Evolutionary conservation across 2,797 vertebrate genomes (phyloP).

Genomic region (Eulemur rubriventer): DNA sequence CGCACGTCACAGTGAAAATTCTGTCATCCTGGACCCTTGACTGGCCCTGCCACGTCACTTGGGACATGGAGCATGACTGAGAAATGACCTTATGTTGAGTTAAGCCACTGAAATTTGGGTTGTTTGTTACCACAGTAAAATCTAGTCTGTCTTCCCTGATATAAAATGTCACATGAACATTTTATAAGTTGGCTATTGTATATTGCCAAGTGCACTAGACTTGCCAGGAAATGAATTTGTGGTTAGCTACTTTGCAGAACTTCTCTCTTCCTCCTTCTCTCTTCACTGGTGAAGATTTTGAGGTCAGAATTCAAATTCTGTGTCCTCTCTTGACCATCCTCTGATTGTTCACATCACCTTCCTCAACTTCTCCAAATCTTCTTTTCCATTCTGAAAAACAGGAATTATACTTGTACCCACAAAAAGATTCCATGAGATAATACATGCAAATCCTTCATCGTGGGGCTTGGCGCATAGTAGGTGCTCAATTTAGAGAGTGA

Average conservation of each 20-base stretch:
- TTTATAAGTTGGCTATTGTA: background rate
- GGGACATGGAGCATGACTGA: background rate
- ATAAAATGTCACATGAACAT: background rate
- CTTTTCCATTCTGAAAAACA: background rate
- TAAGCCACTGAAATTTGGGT: background rate
- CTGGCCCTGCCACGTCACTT: background rate
- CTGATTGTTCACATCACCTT: background rate
- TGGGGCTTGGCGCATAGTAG: accelerated
- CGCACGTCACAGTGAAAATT: background rate
- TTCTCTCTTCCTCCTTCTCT: background rate
- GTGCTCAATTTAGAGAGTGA: background rate
- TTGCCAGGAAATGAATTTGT: background rate
- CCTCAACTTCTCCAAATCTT: background rate
- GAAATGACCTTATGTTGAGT: background rate
- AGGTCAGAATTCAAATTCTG: background rate
- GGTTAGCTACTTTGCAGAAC: background rate
- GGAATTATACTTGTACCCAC: background rate
- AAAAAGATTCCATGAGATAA: background rate
- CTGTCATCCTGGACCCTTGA: background rate
- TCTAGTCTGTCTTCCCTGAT: background rate
- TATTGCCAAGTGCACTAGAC: background rate
- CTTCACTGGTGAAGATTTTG: background rate
- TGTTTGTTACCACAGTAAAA: background rate
- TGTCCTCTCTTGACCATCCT: background rate
- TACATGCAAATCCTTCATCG: background rate